These are phyloP conservation scores for Ochropleura plecta DNA, from an alignment of 2,888 invertebrate species.

Conservation along the genomic window DNA sequence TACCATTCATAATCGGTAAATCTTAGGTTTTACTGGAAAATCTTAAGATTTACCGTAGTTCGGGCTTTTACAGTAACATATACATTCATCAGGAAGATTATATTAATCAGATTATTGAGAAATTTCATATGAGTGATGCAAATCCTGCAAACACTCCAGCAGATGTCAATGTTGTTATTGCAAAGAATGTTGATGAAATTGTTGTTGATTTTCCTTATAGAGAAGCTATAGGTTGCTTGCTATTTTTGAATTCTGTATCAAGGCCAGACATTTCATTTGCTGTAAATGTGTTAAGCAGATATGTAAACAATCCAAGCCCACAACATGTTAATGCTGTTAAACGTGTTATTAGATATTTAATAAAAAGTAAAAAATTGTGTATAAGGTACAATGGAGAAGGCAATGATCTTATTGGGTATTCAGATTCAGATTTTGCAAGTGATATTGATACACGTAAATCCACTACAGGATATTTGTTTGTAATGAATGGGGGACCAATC, in stretches of 20 bases:
- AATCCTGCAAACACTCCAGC: neutral
- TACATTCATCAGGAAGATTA: neutral
- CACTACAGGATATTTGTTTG: slow-evolving; percentile 23
- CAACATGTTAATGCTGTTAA: slow-evolving; percentile 61
- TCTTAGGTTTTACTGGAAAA: too few relatives aligned
- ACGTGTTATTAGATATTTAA: slow-evolving; percentile 61
- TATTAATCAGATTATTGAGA: neutral
- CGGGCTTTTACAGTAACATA: too few relatives aligned
- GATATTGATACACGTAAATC: slow-evolving; percentile 23
- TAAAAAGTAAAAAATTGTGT: slow-evolving; percentile 58
- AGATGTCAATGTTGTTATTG: neutral
- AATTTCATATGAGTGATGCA: neutral
- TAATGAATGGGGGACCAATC: neutral
- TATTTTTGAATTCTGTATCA: slow-evolving; percentile 15
- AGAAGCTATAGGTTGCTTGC: slow-evolving; percentile 14
- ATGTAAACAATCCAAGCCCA: slow-evolving; percentile 10
- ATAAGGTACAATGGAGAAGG: slow-evolving; percentile 58
- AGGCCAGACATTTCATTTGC: slow-evolving; percentile 30
- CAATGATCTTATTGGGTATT: slow-evolving; percentile 56
- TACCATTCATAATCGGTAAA: too few relatives aligned
- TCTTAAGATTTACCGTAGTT: too few relatives aligned
- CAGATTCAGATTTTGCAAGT: slow-evolving; percentile 57
- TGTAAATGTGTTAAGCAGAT: slow-evolving; percentile 31
- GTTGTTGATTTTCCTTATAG: slow-evolving; percentile 43
- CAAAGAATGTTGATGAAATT: slow-evolving; percentile 40